Evolutionary conservation across 2,797 vertebrate species (phyloP).

Genomic region (Gymnothorax javanicus): DNA sequence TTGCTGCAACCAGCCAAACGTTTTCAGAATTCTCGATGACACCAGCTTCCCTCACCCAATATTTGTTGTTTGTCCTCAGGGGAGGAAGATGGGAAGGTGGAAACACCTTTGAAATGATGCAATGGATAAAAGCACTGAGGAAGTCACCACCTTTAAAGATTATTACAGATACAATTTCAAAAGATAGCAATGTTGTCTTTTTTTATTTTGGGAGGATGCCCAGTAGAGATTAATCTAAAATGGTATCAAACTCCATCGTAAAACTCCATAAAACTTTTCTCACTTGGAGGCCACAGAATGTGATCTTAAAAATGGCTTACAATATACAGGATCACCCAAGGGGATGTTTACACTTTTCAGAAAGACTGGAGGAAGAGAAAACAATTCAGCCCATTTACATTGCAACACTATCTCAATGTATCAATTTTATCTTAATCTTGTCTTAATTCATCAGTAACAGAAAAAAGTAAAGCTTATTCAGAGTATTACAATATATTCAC

Average conservation of each 20-base stretch:
- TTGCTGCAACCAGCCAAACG: not conserved
- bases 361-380: not conserved
- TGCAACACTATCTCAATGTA: not conserved
- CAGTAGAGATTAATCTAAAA: not conserved
- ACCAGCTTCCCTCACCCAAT: not conserved
- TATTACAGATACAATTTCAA: not conserved
- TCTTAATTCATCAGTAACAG: not conserved
- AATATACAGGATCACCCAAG: not conserved
- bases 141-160: not conserved
- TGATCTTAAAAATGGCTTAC: not conserved
- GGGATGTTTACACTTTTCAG: not conserved
- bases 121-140: not conserved
- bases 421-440: not conserved
- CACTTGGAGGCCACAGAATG: not conserved
- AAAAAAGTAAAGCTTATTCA: not conserved
- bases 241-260: not conserved
- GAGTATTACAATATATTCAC: not conserved
- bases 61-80: not conserved
- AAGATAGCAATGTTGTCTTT: not conserved
- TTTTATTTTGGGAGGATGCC: not conserved
- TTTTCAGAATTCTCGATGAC: not conserved
- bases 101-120: not conserved
- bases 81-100: not conserved
- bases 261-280: not conserved
- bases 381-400: not conserved